phyloP scores from a whole-genome alignment of 2,113 vertebrate species.

The Nibea albiflora region DNA sequence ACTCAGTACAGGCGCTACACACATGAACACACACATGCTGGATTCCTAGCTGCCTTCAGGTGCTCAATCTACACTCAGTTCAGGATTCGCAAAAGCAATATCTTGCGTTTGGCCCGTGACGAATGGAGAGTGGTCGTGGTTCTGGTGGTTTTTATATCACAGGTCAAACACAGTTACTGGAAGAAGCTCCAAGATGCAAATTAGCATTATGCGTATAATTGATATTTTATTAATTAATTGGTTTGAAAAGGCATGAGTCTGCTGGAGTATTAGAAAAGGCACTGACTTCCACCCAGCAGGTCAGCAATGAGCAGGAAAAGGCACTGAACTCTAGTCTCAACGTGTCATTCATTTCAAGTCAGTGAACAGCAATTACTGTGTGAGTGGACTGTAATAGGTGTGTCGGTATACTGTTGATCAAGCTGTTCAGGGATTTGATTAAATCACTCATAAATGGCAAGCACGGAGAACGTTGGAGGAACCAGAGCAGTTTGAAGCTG shows the following conservation, averaged over 20 bases:
- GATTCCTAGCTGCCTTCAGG: slow-evolving; percentile 13
- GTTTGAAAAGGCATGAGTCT: not conserved
- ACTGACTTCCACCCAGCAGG: not conserved
- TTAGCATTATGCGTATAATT: slow-evolving; percentile 29
- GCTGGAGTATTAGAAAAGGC: not conserved
- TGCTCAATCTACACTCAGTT: slow-evolving; percentile 1
- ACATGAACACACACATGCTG: slow-evolving; percentile 7
- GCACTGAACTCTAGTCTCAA: not conserved
- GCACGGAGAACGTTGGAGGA: not conserved
- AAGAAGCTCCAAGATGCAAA: slow-evolving; percentile 31
- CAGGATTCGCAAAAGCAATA: slow-evolving; percentile 5
- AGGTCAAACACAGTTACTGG: slow-evolving; percentile 8
- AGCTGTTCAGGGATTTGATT: not conserved
- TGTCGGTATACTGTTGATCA: not conserved
- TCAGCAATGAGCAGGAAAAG: not conserved
- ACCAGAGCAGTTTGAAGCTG: too few species aligned
- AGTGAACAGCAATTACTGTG: not conserved
- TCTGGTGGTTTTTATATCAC: slow-evolving; percentile 12
- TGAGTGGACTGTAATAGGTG: not conserved
- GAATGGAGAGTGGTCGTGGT: slow-evolving; percentile 13
- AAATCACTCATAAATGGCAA: not conserved
- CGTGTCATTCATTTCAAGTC: not conserved
- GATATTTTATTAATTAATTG: slow-evolving; percentile 38
- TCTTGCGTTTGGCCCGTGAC: slow-evolving; percentile 1
- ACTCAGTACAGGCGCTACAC: not conserved